These are phyloP conservation scores for Dromaius novaehollandiae DNA, from an alignment of 2,113 vertebrate species.

Conservation along the genomic window DNA sequence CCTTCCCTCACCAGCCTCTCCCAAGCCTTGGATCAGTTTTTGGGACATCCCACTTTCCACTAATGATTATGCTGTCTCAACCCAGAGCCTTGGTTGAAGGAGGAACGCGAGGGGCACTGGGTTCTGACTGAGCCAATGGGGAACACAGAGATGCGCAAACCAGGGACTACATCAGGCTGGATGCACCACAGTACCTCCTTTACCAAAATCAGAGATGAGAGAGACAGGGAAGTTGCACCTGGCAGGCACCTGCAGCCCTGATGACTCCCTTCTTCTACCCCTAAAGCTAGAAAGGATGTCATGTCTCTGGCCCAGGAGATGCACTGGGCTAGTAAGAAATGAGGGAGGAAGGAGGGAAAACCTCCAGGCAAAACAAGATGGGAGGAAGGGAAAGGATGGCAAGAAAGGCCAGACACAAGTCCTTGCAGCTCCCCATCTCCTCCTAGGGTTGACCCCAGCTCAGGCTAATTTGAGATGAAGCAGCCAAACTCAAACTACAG, in stretches of 20 bases:
- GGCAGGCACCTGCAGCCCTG: not conserved
- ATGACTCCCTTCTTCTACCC: not conserved
- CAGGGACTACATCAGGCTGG: not conserved
- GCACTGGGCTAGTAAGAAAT: not conserved
- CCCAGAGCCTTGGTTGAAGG: not conserved
- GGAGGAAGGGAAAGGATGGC: not conserved
- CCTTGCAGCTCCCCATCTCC: not conserved
- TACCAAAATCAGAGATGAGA: not conserved
- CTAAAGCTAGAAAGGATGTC: not conserved
- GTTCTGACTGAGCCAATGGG: not conserved
- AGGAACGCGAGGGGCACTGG: not conserved
- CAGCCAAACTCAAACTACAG: not conserved
- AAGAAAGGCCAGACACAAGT: not conserved
- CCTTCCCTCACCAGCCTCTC: not conserved
- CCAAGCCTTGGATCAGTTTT: not conserved
- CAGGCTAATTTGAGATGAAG: not conserved
- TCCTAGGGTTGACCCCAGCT: not conserved
- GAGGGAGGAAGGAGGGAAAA: not conserved
- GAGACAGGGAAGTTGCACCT: not conserved
- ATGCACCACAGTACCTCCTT: not conserved
- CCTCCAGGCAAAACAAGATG: not conserved
- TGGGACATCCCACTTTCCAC: not conserved
- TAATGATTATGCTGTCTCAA: not conserved
- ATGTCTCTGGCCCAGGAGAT: not conserved
- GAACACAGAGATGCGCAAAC: not conserved